Conservation (phyloP, 2,797 vertebrate species). For the Mus spretus region DNA sequence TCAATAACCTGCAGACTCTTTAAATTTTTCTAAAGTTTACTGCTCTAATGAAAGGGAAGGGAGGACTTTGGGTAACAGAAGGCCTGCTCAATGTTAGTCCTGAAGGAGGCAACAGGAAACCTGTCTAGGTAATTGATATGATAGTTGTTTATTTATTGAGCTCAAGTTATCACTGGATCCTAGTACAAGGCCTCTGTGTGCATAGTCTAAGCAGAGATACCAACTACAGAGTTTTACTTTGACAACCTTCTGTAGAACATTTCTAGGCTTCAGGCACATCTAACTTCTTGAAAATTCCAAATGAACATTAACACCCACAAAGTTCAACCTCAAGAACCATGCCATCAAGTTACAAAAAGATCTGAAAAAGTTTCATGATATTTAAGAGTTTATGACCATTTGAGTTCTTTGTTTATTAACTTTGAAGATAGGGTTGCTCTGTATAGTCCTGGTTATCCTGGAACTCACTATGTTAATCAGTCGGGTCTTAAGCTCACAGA, state of each 20-base stretch:
- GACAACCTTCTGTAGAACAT: background rate
- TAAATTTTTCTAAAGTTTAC: background rate
- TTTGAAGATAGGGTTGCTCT: background rate
- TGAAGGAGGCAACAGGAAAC: background rate
- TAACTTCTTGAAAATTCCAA: background rate
- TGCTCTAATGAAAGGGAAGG: background rate
- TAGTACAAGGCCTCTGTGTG: background rate
- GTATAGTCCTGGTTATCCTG: background rate
- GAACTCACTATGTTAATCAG: background rate
- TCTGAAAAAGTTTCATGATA: background rate
- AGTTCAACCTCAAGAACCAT: background rate
- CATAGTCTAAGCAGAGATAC: no score
- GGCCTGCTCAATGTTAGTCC: background rate
- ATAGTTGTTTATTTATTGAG: background rate
- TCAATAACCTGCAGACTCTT: background rate
- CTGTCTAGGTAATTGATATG: background rate
- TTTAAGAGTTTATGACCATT: background rate
- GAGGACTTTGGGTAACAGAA: background rate
- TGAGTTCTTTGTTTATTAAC: background rate
- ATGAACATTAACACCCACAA: background rate
- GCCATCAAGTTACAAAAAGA: background rate
- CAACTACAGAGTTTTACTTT: background rate
- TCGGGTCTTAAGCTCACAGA: background rate
- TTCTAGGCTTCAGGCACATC: background rate
- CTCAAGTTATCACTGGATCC: no score